Evolutionary conservation across 2,797 vertebrate species (phyloP).

Genomic region (Eulemur coronatus): DNA sequence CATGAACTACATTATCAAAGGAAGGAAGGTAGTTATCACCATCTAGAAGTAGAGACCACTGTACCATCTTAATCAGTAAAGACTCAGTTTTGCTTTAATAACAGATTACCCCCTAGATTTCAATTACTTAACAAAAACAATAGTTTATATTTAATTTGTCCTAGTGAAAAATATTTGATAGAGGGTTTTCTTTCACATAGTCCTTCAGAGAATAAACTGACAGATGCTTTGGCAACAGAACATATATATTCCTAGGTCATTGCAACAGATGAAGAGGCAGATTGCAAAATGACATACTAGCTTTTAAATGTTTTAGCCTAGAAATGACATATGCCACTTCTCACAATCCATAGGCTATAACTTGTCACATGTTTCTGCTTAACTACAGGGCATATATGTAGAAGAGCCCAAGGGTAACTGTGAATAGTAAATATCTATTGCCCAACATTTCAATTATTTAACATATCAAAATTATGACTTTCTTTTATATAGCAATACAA

Average conservation of each 20-base stretch:
- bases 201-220: not conserved
- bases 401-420: not conserved
- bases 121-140: not conserved
- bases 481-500: not conserved
- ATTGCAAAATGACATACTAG: not conserved
- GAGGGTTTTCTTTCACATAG: not conserved
- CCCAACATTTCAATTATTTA: not conserved
- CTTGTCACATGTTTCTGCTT: not conserved
- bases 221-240: not conserved
- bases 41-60: not conserved
- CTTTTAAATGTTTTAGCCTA: not conserved
- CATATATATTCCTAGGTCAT: not conserved
- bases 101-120: not conserved
- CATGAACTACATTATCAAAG: not conserved
- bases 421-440: not conserved
- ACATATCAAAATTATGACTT: not conserved
- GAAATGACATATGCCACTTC: not conserved
- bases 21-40: not conserved
- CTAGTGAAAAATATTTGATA: not conserved
- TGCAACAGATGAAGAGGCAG: not conserved
- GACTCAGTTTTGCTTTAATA: not conserved
- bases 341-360: not conserved
- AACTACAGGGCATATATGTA: not conserved
- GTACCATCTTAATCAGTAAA: not conserved
- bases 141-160: not conserved